Evolutionary conservation across 2,888 invertebrate species (phyloP).

Genomic region (Halictus ligatus): DNA sequence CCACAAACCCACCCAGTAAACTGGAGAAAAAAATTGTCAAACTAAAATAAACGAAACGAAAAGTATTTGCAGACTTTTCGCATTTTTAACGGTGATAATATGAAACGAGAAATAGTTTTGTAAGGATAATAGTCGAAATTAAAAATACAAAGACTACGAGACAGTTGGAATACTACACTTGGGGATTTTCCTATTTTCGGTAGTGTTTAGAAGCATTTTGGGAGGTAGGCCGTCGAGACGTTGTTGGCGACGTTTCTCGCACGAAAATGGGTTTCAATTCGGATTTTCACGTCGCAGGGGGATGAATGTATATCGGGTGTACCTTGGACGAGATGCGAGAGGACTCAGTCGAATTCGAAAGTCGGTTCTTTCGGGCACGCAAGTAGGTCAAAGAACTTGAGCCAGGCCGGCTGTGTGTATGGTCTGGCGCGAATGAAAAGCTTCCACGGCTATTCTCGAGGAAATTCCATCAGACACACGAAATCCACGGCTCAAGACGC

Average conservation of each 20-base stretch:
- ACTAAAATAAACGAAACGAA: fast-evolving
- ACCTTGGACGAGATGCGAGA: conserved; percentile 14
- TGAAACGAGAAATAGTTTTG: no score
- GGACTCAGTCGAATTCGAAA: conserved; percentile 42
- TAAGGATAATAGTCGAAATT: no score
- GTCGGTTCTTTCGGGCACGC: conserved; percentile 37
- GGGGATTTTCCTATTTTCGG: not conserved
- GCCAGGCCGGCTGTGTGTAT: conserved; percentile 24
- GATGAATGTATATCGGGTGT: conserved; percentile 27
- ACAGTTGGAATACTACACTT: no score
- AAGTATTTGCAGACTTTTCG: no score
- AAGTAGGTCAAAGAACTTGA: conserved; percentile 54
- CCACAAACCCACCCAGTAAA: fast-evolving
- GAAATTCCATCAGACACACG: conserved; percentile 65
- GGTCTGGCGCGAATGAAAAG: conserved; percentile 57
- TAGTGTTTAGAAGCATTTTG: not conserved
- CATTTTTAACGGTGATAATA: no score
- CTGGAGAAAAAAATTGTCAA: not conserved
- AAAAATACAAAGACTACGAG: no score
- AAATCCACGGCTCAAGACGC: conserved; percentile 59
- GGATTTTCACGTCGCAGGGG: conserved; percentile 5
- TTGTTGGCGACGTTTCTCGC: not conserved
- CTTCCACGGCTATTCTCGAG: conserved; percentile 59
- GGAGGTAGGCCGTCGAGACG: not conserved
- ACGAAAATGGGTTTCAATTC: conserved; percentile 16